A percentile compares a stretch with the other conserved stretches of the same genome.
phyloP scores from a whole-genome alignment of 2,888 invertebrate species.

The Drosophila atripex region DNA sequence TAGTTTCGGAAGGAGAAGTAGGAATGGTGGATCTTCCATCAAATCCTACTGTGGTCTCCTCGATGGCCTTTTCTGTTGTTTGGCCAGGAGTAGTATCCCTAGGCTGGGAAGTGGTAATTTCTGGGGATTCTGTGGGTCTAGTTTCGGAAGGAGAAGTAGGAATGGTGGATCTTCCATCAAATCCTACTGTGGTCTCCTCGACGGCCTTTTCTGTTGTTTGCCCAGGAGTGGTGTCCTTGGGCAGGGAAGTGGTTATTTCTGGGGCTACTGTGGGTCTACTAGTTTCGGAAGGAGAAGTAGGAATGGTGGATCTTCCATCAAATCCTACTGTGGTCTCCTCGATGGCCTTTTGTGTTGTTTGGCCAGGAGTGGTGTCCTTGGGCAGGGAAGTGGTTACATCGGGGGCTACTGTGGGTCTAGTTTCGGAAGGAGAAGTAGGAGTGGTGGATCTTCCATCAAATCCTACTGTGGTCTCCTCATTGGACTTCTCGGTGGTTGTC shows the following conservation, averaged over 20 bases:
- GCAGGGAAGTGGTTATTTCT: neutral
- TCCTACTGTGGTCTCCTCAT: neutral
- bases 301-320: neutral
- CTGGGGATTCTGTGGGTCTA: neutral
- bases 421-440: neutral
- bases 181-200: neutral
- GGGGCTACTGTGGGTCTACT: neutral
- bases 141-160: neutral
- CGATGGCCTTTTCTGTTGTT: no score
- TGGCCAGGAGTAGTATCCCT: no score
- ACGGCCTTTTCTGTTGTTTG: neutral
- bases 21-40: no score
- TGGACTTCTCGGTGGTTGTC: neutral
- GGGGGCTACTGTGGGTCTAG: neutral
- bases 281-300: neutral
- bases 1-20: no score
- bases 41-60: no score
- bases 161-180: neutral
- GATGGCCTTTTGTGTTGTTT: neutral
- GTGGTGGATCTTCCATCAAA: neutral
- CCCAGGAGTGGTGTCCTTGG: neutral
- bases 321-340: neutral
- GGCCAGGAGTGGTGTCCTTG: neutral
- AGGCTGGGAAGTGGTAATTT: neutral
- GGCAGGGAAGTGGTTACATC: no score